Conservation (phyloP, 2,113 vertebrate genomes). For the Acinonyx jubatus region DNA sequence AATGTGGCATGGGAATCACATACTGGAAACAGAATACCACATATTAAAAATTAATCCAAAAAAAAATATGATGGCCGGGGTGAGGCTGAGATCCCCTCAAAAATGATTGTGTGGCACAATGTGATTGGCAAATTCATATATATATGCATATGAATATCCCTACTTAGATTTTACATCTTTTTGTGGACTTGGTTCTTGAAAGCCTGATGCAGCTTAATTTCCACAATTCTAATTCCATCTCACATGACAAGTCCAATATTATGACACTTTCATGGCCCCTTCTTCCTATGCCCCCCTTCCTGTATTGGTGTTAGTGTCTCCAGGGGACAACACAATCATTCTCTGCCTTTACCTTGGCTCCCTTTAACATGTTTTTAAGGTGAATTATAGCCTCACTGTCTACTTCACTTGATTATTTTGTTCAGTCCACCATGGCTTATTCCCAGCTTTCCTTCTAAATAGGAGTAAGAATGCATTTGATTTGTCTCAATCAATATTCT, state of each 20-base stretch:
- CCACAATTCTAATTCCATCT: neutral
- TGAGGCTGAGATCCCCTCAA: neutral
- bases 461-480: neutral
- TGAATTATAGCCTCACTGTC: neutral
- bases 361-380: neutral
- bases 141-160: neutral
- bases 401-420: neutral
- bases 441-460: neutral
- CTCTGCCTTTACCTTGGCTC: neutral
- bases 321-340: neutral
- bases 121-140: neutral
- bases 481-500: neutral
- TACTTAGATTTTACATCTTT: neutral
- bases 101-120: neutral
- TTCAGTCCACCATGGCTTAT: neutral
- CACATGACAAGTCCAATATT: neutral
- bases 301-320: neutral
- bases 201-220: neutral
- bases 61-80: neutral
- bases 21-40: neutral
- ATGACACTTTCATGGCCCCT: neutral
- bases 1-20: neutral
- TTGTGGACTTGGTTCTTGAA: neutral
- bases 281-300: accelerated
- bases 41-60: neutral